These are phyloP conservation scores for Tor tambroides DNA, from an alignment of 2,113 vertebrate species.

Conservation along the genomic window DNA sequence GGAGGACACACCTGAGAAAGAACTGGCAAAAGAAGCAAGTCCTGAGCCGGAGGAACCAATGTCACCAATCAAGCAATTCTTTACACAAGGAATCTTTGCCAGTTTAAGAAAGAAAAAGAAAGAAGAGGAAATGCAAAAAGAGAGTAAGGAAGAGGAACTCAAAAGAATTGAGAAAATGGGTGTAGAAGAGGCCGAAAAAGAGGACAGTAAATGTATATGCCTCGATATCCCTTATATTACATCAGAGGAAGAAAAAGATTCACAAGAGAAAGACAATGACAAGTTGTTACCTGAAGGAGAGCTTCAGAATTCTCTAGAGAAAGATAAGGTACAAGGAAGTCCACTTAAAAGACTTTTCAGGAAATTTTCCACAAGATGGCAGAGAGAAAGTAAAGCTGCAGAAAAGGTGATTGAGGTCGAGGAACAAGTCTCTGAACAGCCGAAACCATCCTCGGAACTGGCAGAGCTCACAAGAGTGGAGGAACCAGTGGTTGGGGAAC, in stretches of 20 bases:
- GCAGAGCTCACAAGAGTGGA: constrained; percentile 66
- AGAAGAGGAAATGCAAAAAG: constrained; percentile 67
- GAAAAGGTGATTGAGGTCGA: constrained; percentile 77
- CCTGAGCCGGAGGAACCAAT: constrained; percentile 71
- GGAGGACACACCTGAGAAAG: constrained; percentile 65
- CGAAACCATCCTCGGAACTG: constrained; percentile 65
- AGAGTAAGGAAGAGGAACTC: constrained; percentile 57
- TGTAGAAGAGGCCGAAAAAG: constrained; percentile 50
- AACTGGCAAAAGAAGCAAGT: constrained; percentile 53
- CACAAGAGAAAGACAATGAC: not conserved
- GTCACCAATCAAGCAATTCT: constrained; percentile 87
- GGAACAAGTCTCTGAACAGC: constrained; percentile 77
- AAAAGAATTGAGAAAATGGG: constrained; percentile 57
- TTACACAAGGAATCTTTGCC: constrained; percentile 85
- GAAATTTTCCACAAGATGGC: constrained; percentile 84
- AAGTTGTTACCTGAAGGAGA: constrained; percentile 71
- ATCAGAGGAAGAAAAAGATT: constrained; percentile 45
- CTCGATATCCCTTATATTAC: constrained; percentile 39
- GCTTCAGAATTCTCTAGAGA: constrained; percentile 80
- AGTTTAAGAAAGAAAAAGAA: constrained; percentile 87
- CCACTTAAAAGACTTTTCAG: constrained; percentile 89
- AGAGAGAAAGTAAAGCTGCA: constrained; percentile 65
- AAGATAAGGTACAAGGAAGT: constrained; percentile 81
- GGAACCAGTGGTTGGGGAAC: constrained; percentile 72
- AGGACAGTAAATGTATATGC: constrained; percentile 52